A percentile compares a stretch with the other conserved stretches of the same genome.
phyloP scores from a whole-genome alignment of 2,888 invertebrate genomes.

The Athalia cordata region DNA sequence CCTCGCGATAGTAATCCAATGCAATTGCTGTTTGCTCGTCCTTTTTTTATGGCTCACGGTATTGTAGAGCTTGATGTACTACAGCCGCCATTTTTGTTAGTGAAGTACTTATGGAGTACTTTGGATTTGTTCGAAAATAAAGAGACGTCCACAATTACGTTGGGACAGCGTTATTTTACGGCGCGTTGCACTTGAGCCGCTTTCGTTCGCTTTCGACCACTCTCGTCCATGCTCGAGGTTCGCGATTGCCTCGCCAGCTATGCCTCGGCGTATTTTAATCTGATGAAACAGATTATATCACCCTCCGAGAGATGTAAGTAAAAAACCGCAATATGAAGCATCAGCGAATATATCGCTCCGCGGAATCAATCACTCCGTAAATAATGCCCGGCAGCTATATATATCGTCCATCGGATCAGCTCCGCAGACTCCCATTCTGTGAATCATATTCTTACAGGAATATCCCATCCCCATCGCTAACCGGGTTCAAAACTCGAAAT shows the following conservation, averaged over 20 bases:
- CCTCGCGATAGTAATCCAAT: not conserved
- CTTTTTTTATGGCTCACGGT: not conserved
- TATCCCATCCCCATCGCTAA: too few relatives aligned
- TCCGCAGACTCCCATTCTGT: conserved; percentile 6
- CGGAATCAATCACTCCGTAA: conserved; percentile 44
- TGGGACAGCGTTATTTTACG: conserved; percentile 73
- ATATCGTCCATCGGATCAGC: conserved; percentile 35
- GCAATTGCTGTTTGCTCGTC: not conserved
- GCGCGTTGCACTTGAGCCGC: conserved; percentile 72
- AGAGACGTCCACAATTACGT: conserved; percentile 58
- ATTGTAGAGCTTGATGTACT: not conserved
- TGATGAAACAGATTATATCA: conserved; percentile 73
- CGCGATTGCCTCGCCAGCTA: conserved; percentile 56
- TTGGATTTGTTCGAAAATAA: conserved; percentile 42
- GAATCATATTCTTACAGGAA: conserved; percentile 19
- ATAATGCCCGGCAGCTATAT: conserved; percentile 15
- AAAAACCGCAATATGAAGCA: conserved; percentile 46
- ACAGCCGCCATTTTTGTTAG: conserved; percentile 34
- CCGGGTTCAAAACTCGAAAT: too few relatives aligned
- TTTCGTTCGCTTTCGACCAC: conserved; percentile 72
- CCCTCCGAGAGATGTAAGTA: conserved; percentile 46
- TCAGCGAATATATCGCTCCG: conserved; percentile 42
- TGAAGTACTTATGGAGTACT: conserved; percentile 33
- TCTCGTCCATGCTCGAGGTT: conserved; percentile 67
- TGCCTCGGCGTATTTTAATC: conserved; percentile 65